Evolutionary conservation across 2,888 invertebrate genomes (phyloP).

Genomic region (Atethmia centrago): DNA sequence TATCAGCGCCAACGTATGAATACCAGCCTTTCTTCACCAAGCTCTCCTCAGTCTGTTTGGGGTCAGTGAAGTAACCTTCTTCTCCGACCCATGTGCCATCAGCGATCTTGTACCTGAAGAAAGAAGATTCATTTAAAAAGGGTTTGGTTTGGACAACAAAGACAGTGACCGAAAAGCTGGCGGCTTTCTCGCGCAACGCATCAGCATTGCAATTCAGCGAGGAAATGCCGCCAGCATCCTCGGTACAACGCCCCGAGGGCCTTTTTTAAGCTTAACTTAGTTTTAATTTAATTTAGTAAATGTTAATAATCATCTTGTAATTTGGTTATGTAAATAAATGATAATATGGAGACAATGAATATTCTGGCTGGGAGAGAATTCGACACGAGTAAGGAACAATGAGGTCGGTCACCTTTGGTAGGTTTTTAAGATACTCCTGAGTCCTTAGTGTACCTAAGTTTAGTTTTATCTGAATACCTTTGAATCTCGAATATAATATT

Average conservation of each 20-base stretch:
- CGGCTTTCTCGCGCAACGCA: too few relatives aligned
- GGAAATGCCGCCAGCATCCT: too few relatives aligned
- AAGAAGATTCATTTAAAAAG: background rate
- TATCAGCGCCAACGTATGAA: constrained; percentile 83
- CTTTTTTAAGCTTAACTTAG: too few relatives aligned
- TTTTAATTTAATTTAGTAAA: too few relatives aligned
- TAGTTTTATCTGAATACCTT: background rate
- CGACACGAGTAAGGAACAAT: background rate
- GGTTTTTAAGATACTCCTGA: background rate
- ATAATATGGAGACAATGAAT: too few relatives aligned
- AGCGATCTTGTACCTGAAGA: constrained; percentile 82
- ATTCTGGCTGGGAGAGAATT: background rate
- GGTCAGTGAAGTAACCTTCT: constrained; percentile 83
- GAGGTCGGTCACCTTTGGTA: background rate
- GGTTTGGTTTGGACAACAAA: background rate
- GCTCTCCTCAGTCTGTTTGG: constrained; percentile 80
- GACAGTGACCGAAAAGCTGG: too few relatives aligned
- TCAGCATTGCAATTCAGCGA: too few relatives aligned
- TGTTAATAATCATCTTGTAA: too few relatives aligned
- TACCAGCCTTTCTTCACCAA: constrained; percentile 89
- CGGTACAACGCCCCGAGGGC: too few relatives aligned
- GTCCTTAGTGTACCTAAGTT: background rate
- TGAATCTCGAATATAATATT: background rate
- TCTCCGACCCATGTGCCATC: constrained; percentile 87
- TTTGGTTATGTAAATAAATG: too few relatives aligned